These are phyloP conservation scores for Clarias magur DNA, from an alignment of 2,113 vertebrate genomes.

Conservation along the genomic window DNA sequence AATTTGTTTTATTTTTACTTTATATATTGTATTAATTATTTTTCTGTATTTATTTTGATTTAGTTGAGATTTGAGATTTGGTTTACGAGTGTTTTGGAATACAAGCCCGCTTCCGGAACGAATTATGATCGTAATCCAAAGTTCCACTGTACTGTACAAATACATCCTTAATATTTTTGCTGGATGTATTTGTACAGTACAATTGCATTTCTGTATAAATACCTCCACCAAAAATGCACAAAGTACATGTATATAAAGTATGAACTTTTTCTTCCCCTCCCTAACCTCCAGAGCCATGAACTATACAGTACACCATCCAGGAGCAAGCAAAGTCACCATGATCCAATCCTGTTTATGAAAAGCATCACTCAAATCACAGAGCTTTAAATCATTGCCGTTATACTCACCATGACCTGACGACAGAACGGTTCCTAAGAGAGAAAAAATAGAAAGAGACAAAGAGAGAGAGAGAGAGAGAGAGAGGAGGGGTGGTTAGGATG, in stretches of 20 bases:
- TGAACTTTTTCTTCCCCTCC: too few relatives aligned
- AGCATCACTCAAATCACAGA: constrained; percentile 42
- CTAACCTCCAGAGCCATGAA: background rate
- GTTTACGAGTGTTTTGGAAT: too few relatives aligned
- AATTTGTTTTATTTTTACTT: too few relatives aligned
- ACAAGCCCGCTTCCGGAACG: too few relatives aligned
- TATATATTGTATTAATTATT: too few relatives aligned
- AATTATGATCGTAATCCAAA: too few relatives aligned
- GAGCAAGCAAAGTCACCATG: background rate
- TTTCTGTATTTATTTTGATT: too few relatives aligned
- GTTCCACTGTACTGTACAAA: too few relatives aligned
- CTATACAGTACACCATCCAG: background rate
- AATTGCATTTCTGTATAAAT: too few relatives aligned
- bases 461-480: background rate
- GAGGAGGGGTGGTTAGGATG: background rate
- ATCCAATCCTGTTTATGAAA: background rate
- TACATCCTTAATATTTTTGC: background rate
- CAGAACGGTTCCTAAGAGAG: constrained; percentile 67
- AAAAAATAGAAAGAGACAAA: constrained; percentile 35
- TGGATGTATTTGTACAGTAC: background rate
- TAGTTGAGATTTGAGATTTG: too few relatives aligned
- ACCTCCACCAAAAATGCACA: too few relatives aligned
- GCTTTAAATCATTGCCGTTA: constrained; percentile 39
- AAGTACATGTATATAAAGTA: too few relatives aligned
- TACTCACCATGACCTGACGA: constrained; percentile 70